Conservation (phyloP, 2,113 vertebrate genomes). For the Cryptoleucopteryx plumbea region DNA sequence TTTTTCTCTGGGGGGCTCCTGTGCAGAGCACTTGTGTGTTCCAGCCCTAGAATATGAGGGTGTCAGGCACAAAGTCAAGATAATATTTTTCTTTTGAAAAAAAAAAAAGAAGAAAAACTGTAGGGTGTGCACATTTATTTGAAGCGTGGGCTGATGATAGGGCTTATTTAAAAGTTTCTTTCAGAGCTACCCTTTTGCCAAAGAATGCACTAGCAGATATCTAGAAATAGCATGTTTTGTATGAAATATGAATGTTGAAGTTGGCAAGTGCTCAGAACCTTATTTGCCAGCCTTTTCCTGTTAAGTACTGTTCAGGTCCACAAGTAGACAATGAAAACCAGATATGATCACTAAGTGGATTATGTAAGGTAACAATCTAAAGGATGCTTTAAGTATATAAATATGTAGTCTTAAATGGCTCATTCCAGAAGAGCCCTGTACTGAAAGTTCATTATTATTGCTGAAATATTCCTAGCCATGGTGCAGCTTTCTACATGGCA, state of each 20-base stretch:
- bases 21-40: background rate
- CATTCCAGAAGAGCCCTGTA: background rate
- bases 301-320: background rate
- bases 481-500: background rate
- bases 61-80: background rate
- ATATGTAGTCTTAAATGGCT: background rate
- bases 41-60: background rate
- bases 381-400: background rate
- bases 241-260: background rate
- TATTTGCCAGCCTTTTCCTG: background rate
- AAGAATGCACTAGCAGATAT: slow-evolving; percentile 5
- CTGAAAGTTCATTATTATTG: background rate
- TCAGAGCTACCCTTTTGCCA: slow-evolving; percentile 1
- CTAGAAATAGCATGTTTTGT: slow-evolving; percentile 10
- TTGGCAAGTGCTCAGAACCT: background rate
- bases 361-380: background rate
- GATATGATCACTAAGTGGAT: background rate
- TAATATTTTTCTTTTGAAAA: background rate
- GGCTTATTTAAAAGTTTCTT: slow-evolving; percentile 2
- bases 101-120: background rate
- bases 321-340: background rate
- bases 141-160: background rate
- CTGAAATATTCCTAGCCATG: background rate
- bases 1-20: background rate
- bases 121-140: background rate